phyloP scores from a whole-genome alignment of 1,140 invertebrate genomes.

The Protaetia brevitarsis region DNA sequence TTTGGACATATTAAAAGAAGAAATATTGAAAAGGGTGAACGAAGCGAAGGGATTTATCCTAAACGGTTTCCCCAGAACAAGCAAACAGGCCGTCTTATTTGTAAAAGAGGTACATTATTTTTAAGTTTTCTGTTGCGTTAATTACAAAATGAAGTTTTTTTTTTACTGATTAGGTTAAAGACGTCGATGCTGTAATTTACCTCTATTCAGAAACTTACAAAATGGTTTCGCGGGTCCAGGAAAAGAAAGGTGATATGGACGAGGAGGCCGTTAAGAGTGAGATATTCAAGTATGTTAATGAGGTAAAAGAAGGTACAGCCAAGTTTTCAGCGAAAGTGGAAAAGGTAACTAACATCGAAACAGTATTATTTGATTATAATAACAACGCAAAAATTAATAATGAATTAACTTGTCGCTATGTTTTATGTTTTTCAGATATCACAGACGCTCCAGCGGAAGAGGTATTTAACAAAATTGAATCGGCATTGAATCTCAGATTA shows the following conservation, averaged over 20 bases:
- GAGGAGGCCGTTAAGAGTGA: conserved; percentile 28
- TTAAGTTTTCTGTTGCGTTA: neutral
- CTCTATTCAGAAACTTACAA: conserved; percentile 28
- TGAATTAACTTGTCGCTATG: neutral
- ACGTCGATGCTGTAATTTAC: conserved; percentile 35
- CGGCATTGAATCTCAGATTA: conserved; percentile 27
- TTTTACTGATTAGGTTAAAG: neutral
- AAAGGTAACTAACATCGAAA: conserved; percentile 33
- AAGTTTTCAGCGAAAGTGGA: conserved; percentile 33
- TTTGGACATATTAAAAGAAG: conserved; percentile 38
- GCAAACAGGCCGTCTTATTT: conserved; percentile 35
- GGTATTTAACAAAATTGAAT: conserved; percentile 30
- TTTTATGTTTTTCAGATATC: conserved; percentile 21
- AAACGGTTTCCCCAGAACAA: conserved; percentile 35
- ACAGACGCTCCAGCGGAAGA: conserved; percentile 24
- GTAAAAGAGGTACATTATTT: conserved; percentile 31
- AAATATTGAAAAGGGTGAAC: conserved; percentile 27
- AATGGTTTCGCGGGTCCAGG: conserved; percentile 27
- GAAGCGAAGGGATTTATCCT: conserved; percentile 31
- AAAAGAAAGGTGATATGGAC: conserved; percentile 23
- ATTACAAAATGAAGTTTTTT: no score
- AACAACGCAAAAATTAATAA: neutral
- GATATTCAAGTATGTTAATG: conserved; percentile 30
- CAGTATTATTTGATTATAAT: neutral
- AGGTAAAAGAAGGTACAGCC: conserved; percentile 30